Evolutionary conservation across 2,888 invertebrate genomes (phyloP).

Genomic region (Neoitamus cyanurus): DNA sequence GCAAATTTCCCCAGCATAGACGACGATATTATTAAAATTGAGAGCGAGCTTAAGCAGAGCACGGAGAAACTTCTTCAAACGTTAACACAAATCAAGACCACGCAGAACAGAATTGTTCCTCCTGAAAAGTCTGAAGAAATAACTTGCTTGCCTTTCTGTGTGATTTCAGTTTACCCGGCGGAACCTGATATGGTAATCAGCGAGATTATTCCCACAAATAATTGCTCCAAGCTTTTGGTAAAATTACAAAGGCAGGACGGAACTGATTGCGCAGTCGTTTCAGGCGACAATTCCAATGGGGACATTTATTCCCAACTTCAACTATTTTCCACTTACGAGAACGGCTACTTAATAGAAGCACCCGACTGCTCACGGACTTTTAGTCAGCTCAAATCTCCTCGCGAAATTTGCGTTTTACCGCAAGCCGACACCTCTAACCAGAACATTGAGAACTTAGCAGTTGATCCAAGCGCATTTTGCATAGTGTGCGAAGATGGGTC

Average conservation of each 20-base stretch:
- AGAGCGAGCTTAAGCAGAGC: slow-evolving; percentile 37
- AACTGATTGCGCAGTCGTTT: not conserved
- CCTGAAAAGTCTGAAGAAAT: slow-evolving; percentile 56
- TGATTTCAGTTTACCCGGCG: slow-evolving; percentile 69
- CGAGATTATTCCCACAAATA: slow-evolving; percentile 76
- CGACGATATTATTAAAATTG: slow-evolving; percentile 42
- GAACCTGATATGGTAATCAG: slow-evolving; percentile 68
- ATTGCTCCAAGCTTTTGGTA: slow-evolving; percentile 76
- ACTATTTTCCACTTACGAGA: slow-evolving; percentile 50
- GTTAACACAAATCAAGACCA: slow-evolving; percentile 22
- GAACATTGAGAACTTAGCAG: slow-evolving; percentile 53
- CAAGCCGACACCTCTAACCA: slow-evolving; percentile 66
- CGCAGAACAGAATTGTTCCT: not conserved
- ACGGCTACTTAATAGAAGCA: slow-evolving; percentile 67
- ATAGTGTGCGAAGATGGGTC: slow-evolving; percentile 81
- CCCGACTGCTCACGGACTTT: slow-evolving; percentile 69
- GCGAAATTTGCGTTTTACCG: slow-evolving; percentile 78
- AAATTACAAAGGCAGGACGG: slow-evolving; percentile 56
- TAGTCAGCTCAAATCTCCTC: slow-evolving; percentile 73
- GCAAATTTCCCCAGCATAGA: slow-evolving; percentile 11
- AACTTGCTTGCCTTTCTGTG: slow-evolving; percentile 70
- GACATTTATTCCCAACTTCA: slow-evolving; percentile 47
- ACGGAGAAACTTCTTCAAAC: slow-evolving; percentile 44
- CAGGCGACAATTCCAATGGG: not conserved
- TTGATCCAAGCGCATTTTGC: slow-evolving; percentile 73